A percentile compares a stretch with the other conserved stretches of the same genome.
These are phyloP conservation scores for Copsychus sechellarum DNA, from an alignment of 2,113 vertebrate species.

Conservation along the genomic window DNA sequence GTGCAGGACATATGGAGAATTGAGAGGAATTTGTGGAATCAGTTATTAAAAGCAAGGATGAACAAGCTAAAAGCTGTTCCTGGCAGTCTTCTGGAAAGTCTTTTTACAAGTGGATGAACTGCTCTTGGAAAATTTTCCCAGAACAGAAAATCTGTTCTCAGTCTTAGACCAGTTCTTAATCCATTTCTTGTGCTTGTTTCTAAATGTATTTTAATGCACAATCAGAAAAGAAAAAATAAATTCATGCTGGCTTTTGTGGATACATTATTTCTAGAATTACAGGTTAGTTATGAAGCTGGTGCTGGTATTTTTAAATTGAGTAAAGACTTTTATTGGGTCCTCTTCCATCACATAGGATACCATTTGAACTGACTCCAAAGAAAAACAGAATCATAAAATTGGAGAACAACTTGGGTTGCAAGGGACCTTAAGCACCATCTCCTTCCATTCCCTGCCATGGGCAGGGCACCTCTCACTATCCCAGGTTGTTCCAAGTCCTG, in stretches of 20 bases:
- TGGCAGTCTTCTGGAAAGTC: neutral
- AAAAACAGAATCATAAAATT: neutral
- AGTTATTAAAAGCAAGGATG: neutral
- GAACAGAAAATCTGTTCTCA: conserved; percentile 25
- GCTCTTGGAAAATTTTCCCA: conserved; percentile 11
- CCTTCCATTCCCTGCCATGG: accelerated
- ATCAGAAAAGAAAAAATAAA: neutral
- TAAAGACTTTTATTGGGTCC: neutral
- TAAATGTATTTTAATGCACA: neutral
- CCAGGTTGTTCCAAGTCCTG: accelerated
- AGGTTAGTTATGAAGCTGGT: neutral
- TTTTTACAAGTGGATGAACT: neutral
- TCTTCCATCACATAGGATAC: neutral
- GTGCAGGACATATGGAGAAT: neutral
- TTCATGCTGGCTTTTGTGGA: neutral
- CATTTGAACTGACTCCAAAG: neutral
- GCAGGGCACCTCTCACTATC: neutral
- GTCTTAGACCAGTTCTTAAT: neutral
- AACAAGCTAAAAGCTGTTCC: conserved; percentile 12
- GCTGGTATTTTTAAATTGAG: neutral
- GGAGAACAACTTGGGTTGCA: neutral
- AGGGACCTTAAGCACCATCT: neutral
- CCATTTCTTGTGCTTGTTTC: neutral
- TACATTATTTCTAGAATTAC: neutral
- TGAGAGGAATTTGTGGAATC: neutral